phyloP scores from a whole-genome alignment of 2,888 invertebrate genomes.

The Automeris io region DNA sequence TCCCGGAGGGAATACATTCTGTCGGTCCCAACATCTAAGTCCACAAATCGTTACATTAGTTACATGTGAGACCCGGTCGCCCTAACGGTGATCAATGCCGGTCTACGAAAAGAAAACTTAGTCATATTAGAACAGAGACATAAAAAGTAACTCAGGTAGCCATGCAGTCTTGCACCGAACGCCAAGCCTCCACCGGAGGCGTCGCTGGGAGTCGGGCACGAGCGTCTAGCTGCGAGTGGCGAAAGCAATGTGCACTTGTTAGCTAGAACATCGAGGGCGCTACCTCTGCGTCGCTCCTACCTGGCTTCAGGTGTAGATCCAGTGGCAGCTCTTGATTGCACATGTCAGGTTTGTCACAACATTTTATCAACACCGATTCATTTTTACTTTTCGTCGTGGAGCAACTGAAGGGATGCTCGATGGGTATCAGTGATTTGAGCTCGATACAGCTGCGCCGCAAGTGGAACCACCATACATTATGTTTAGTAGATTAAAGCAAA shows the following conservation, averaged over 20 bases:
- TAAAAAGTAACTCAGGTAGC: slow-evolving; percentile 38
- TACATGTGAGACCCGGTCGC: slow-evolving; percentile 14
- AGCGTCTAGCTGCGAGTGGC: slow-evolving; percentile 23
- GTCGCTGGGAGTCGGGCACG: slow-evolving; percentile 12
- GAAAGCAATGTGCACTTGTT: slow-evolving; percentile 40
- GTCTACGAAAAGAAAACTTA: slow-evolving; percentile 56
- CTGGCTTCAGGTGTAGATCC: slow-evolving; percentile 81
- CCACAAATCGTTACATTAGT: slow-evolving; percentile 53
- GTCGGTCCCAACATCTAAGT: slow-evolving; percentile 79
- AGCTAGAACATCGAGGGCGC: slow-evolving; percentile 42
- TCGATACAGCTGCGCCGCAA: slow-evolving; percentile 85
- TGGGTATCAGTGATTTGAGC: slow-evolving; percentile 83
- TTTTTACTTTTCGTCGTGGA: slow-evolving; percentile 85
- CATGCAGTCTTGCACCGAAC: slow-evolving; percentile 61
- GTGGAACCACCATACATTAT: slow-evolving; percentile 73
- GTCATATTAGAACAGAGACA: slow-evolving; percentile 52
- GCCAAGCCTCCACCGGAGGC: slow-evolving; percentile 36
- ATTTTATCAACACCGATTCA: slow-evolving; percentile 86
- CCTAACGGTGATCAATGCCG: slow-evolving; percentile 68
- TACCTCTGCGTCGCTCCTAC: slow-evolving; percentile 71
- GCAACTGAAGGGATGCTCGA: slow-evolving; percentile 89
- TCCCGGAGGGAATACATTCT: slow-evolving; percentile 77
- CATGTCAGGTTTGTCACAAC: slow-evolving; percentile 85
- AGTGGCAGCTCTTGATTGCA: slow-evolving; percentile 85
- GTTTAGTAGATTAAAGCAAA: slow-evolving; percentile 79